Base-by-base conservation (phyloP, 2,888 invertebrate genomes). In the Drosophila phalerata region DNA sequence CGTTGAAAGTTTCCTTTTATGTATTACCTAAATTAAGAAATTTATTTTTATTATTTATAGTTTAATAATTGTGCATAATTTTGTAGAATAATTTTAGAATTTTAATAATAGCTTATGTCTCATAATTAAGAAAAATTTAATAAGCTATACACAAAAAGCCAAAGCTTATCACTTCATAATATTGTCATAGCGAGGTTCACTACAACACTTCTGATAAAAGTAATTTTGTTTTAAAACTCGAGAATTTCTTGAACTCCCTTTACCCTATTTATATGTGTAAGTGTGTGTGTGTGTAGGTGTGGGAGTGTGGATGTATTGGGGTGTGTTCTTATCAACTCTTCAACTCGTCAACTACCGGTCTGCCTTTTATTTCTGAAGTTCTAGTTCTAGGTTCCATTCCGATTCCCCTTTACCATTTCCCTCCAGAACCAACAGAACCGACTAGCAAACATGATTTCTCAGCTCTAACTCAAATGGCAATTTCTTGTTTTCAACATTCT, bases 401-500 rank as follows among this genome's bases (percentile, higher is more conserved):
- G 15, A 62, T 57, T 73, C 37, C 22, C 62, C 51, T 49, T 53
- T n/a, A 15, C 52, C 42, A 32, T 30, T 43, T 22, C 28, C 47
- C 61, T 40, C 43, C 22, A n/a, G 40, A 32, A 30, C 48, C 51
- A 47, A 15, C 11, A 9, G 6, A 34, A 13, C 38, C n/a, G 45
- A 19, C 51, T 67, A 22, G 64, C 66, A 64, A 69, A 63, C 66
- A 74, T 65, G 64, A 72, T 61, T 77, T 73, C 72, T 67, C 40
- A 34, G 57, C 57, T 77, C 61, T 75, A 75, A 81, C 77, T 71
- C 70, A 85, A 85, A 85, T 85, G 80, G 85, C 55, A 80, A 80
- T 78, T 82, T 87, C 80, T 80, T 85, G 82, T 85, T 78, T 66
- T 79, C 73, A 61, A 66, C 67, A 68, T 73, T 84, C 81, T 79